Evolutionary conservation across 1,140 invertebrate genomes (phyloP), one percentile per base, ranked within the genome.

Genomic region (Subanguina moxae): DNA sequence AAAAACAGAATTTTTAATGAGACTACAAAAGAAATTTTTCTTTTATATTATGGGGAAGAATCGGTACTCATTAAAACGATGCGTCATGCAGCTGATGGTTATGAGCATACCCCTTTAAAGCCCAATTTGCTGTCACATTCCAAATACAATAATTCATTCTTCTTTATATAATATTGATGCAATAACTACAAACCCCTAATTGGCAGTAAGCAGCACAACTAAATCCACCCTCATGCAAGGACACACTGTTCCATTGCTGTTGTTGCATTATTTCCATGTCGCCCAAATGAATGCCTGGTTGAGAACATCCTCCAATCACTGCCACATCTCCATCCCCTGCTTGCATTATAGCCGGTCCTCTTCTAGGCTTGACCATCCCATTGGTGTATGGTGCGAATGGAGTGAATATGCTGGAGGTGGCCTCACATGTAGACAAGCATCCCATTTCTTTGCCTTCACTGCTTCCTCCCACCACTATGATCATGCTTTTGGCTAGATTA

Each of bases 121-220:
- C n/a, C n/a, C n/a, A n/a, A n/a, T n/a, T n/a, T n/a, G n/a, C n/a
- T n/a, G n/a, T n/a, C n/a, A n/a, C n/a, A n/a, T n/a, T n/a, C n/a
- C n/a, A n/a, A n/a, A n/a, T n/a, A n/a, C n/a, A n/a, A n/a, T n/a
- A n/a, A n/a, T n/a, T n/a, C n/a, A n/a, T n/a, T n/a, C n/a, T n/a
- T n/a, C n/a, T 13, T 45, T 45, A 45, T n/a, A 45, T n/a, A n/a
- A 45, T 11, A 45, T n/a, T n/a, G n/a, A 13, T 21, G 48, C 8
- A 52, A 25, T 5, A 21, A 52, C 3, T 8, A 52, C 23, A 3
- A 21, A 52, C 48, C 48, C 23, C 23, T 21, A 52, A 15, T 15
- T 52, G 48, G 48, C 48, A 52, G 48, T 21, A 52, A 8, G 48
- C 48, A 25, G 48, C 48, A 52, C 48, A 52, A 15, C 48, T 52